These are phyloP conservation scores for Drosophila falleni DNA, from an alignment of 2,888 invertebrate genomes.

Conservation along the genomic window DNA sequence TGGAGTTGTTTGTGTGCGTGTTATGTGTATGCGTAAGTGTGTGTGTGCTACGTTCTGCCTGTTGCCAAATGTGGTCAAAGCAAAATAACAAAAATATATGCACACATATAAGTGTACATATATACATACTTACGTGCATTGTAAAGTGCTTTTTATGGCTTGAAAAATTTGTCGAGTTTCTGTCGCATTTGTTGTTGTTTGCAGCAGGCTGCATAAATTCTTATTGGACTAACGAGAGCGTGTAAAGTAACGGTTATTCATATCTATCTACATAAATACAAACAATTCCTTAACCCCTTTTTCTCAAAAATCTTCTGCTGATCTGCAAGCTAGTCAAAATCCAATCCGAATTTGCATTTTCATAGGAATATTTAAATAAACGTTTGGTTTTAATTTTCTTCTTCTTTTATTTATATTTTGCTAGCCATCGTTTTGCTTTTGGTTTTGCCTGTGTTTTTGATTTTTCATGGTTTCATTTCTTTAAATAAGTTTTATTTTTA, in stretches of 20 bases:
- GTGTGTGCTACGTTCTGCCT: slow-evolving; percentile 55
- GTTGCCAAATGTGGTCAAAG: slow-evolving; percentile 83
- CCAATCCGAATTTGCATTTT: slow-evolving; percentile 47
- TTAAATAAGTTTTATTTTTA: slow-evolving; percentile 84
- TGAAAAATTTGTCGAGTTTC: slow-evolving; percentile 51
- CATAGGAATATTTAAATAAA: slow-evolving; percentile 34
- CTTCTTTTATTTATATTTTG: slow-evolving; percentile 67
- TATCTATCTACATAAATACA: background rate
- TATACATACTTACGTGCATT: slow-evolving; percentile 41
- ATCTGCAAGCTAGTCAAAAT: slow-evolving; percentile 52
- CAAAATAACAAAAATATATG: slow-evolving; percentile 63
- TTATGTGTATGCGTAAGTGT: slow-evolving; percentile 26
- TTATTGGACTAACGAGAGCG: slow-evolving; percentile 14
- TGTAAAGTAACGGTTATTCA: slow-evolving; percentile 6
- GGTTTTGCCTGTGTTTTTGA: slow-evolving; percentile 70
- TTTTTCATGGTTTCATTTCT: slow-evolving; percentile 85
- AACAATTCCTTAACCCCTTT: slow-evolving; percentile 13
- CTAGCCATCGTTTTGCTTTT: slow-evolving; percentile 67
- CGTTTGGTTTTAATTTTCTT: slow-evolving; percentile 26
- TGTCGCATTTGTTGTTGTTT: slow-evolving; percentile 47
- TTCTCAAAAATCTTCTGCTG: slow-evolving; percentile 10
- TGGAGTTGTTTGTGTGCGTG: slow-evolving; percentile 43
- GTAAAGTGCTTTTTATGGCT: slow-evolving; percentile 77
- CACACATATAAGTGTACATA: slow-evolving; percentile 18
- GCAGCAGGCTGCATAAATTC: slow-evolving; percentile 9